These are phyloP conservation scores for Leiothrix lutea DNA, from an alignment of 2,113 vertebrate species.

Conservation along the genomic window DNA sequence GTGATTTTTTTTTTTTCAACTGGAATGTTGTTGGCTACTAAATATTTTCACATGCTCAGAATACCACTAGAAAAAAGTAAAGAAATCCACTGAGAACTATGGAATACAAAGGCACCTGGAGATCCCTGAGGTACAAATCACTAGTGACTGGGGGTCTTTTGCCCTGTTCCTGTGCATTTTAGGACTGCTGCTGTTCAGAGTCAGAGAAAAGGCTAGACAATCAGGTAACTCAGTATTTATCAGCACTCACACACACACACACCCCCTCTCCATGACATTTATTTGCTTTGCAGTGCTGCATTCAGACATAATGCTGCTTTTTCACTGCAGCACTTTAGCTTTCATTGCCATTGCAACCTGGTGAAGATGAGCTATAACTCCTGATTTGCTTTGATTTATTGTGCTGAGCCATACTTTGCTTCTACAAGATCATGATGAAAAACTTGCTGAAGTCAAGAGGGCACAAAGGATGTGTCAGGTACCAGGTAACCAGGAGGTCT, in stretches of 20 bases:
- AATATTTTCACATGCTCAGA: not conserved
- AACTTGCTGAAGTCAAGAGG: not conserved
- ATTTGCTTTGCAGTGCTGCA: not conserved
- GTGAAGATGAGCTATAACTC: not conserved
- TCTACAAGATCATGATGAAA: not conserved
- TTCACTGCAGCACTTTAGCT: not conserved
- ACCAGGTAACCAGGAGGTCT: not conserved
- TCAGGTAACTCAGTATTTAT: not conserved
- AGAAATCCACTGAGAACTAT: not conserved
- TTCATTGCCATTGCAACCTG: accelerated
- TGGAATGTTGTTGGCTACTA: not conserved
- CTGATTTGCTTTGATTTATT: not conserved
- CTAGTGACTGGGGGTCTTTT: not conserved
- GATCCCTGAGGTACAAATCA: not conserved
- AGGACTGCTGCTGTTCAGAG: not conserved
- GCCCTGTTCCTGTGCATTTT: not conserved
- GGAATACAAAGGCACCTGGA: not conserved
- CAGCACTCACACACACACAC: too few species aligned
- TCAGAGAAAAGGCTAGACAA: not conserved
- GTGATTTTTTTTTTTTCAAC: not conserved
- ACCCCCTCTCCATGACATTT: not conserved
- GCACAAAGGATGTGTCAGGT: not conserved
- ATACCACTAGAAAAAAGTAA: not conserved
- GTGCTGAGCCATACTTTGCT: not conserved
- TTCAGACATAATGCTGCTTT: not conserved